Evolutionary conservation across 2,888 invertebrate genomes (phyloP).

Genomic region (Morpho deidamia): DNA sequence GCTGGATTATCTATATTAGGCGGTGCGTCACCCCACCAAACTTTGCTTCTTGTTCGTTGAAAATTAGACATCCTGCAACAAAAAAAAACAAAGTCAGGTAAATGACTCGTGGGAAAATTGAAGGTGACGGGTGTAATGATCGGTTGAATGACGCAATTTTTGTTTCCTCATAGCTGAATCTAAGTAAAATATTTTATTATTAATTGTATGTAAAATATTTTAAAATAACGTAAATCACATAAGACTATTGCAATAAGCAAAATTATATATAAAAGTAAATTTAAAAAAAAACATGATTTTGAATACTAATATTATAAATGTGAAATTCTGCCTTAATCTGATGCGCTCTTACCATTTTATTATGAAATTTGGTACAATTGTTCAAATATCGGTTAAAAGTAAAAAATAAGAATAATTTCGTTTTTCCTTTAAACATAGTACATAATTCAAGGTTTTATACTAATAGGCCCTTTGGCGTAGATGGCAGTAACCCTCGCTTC

Average conservation of each 20-base stretch:
- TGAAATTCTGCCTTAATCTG: too few species aligned
- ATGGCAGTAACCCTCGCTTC: too few species aligned
- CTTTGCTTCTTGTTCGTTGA: constrained; percentile 82
- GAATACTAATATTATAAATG: neutral
- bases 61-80: constrained; percentile 81
- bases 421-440: too few species aligned
- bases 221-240: neutral
- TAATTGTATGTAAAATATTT: constrained; percentile 46
- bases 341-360: too few species aligned
- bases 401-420: too few species aligned
- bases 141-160: constrained; percentile 62
- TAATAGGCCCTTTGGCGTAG: too few species aligned
- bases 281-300: neutral
- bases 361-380: too few species aligned
- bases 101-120: constrained; percentile 62
- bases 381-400: too few species aligned
- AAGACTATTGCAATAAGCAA: too few species aligned
- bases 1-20: constrained; percentile 64
- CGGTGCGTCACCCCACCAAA: constrained; percentile 81
- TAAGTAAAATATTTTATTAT: too few species aligned
- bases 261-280: neutral
- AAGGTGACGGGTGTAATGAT: constrained; percentile 58
- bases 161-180: constrained; percentile 53
- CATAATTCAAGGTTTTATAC: too few species aligned
- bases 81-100: constrained; percentile 46